These are phyloP conservation scores for Butorides virescens DNA, from an alignment of 2,113 vertebrate species.

Conservation along the genomic window DNA sequence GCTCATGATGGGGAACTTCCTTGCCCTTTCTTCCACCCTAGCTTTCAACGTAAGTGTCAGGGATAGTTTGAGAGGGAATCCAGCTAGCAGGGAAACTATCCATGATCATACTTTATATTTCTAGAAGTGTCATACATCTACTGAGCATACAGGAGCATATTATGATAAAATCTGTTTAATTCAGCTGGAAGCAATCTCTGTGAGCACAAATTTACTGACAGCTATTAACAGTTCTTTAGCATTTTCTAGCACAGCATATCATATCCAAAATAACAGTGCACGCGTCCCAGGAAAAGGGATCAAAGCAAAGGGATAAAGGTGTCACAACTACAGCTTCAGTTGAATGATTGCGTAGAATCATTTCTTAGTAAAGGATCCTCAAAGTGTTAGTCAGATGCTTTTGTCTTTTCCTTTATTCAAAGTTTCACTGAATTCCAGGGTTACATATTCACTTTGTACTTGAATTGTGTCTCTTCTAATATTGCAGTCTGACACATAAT, in stretches of 20 bases:
- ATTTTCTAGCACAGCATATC: not conserved
- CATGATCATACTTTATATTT: not conserved
- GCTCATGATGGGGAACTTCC: not conserved
- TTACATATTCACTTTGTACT: not conserved
- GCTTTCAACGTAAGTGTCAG: not conserved
- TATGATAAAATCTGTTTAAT: not conserved
- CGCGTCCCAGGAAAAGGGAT: not conserved
- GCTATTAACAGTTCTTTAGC: not conserved
- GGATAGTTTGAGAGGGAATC: not conserved
- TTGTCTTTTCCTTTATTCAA: not conserved
- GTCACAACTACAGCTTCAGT: not conserved
- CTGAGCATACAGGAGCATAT: not conserved
- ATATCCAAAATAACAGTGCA: not conserved
- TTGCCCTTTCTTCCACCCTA: not conserved
- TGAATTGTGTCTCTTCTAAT: not conserved
- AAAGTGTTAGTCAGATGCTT: not conserved
- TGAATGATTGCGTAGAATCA: not conserved
- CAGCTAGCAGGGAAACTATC: not conserved
- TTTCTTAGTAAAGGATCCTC: not conserved
- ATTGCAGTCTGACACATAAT: not conserved
- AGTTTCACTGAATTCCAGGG: not conserved
- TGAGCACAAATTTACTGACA: not conserved
- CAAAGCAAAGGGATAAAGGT: not conserved
- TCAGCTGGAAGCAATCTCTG: not conserved
- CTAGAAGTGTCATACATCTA: not conserved